These are phyloP conservation scores for Pantelozetes paolii DNA, from an alignment of 2,888 invertebrate genomes.

Conservation along the genomic window DNA sequence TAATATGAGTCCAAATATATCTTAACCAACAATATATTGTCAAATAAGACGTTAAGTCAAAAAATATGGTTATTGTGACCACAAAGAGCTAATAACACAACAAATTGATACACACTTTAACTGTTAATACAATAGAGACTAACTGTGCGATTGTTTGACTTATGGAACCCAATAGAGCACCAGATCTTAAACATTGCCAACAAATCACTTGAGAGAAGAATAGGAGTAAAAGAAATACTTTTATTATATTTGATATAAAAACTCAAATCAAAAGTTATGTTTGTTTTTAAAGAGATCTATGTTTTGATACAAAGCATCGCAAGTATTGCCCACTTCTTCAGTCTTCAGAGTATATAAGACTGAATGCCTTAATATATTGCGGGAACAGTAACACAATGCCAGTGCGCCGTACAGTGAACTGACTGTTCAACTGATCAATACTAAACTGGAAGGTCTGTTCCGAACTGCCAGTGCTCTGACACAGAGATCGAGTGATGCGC, in stretches of 20 bases:
- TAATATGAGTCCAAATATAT: slow-evolving; percentile 13
- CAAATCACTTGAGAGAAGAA: slow-evolving; percentile 1
- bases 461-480: background rate
- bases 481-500: slow-evolving; percentile 24
- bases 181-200: slow-evolving; percentile 13
- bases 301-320: background rate
- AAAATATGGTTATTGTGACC: slow-evolving; percentile 25
- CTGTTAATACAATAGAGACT: background rate
- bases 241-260: slow-evolving; percentile 14
- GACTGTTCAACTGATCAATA: slow-evolving; percentile 11
- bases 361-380: background rate
- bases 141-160: slow-evolving; percentile 13
- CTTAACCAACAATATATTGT: slow-evolving; percentile 14
- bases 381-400: slow-evolving; percentile 11
- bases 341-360: background rate
- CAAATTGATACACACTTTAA: slow-evolving; percentile 19
- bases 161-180: background rate
- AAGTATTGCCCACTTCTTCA: background rate
- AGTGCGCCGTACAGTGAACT: background rate
- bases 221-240: background rate
- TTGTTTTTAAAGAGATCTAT: background rate
- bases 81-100: slow-evolving; percentile 20
- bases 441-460: background rate
- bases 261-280: background rate
- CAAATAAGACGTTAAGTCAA: slow-evolving; percentile 2